Evolutionary conservation across 2,888 invertebrate species (phyloP).

Genomic region (Drosophila aldrichi): DNA sequence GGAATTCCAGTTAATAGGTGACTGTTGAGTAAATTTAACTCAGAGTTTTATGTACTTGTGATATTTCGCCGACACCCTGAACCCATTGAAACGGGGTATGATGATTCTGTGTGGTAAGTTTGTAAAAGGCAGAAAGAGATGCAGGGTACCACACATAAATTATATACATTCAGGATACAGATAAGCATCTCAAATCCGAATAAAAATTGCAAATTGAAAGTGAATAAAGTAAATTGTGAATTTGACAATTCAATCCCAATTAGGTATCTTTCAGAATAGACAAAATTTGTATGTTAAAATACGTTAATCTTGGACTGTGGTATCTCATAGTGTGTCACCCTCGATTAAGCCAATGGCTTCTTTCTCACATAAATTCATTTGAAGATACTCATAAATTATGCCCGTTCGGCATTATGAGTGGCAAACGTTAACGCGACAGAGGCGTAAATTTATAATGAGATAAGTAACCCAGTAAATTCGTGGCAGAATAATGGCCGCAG

Average conservation of each 20-base stretch:
- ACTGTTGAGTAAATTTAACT: conserved; percentile 29
- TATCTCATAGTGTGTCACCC: background rate
- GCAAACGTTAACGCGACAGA: conserved; percentile 38
- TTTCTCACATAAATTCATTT: conserved; percentile 60
- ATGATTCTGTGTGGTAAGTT: too few relatives aligned
- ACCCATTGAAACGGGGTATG: background rate
- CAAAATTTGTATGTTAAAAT: background rate
- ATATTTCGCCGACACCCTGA: background rate
- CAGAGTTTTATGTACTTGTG: conserved; percentile 15
- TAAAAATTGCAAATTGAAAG: too few relatives aligned
- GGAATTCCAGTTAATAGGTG: conserved; percentile 39
- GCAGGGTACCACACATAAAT: background rate
- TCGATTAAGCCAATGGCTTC: background rate
- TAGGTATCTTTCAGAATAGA: too few relatives aligned
- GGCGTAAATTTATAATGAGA: conserved; percentile 61
- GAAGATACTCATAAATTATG: conserved; percentile 64
- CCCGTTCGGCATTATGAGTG: conserved; percentile 35
- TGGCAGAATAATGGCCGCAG: conserved; percentile 37
- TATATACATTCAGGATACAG: background rate
- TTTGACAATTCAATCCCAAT: too few relatives aligned
- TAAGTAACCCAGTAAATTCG: conserved; percentile 44
- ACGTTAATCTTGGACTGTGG: background rate
- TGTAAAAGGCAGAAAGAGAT: background rate
- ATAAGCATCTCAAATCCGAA: background rate
- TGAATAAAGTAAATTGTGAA: too few relatives aligned